Base-by-base conservation (phyloP, 1,140 invertebrate species). In the Papilio aristodemus region DNA sequence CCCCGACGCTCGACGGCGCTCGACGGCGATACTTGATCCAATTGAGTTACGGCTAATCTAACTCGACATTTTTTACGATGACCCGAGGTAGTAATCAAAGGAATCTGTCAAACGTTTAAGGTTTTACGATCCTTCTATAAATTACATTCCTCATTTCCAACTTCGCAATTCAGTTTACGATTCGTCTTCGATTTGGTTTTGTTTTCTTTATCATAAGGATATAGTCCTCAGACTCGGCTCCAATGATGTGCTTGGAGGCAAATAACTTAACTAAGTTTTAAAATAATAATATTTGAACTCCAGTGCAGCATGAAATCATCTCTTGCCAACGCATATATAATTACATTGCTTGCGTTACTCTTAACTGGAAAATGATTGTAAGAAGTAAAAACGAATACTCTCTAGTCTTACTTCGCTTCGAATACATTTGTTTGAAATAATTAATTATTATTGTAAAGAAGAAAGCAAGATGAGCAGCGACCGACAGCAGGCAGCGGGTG, bases 401-500 rank as follows among this genome's bases (percentile, higher is more conserved):
- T n/a, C n/a, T 4, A 39, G 38, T 13, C 38, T 39, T 13, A 13
- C 38, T 2, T 13, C 13, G 38, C 38, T 39, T n/a, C 38, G 11
- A 39, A 39, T 1, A 4, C 6, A 43, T 43, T 54, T 54, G 0
- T 25, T 54, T 54, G n/a, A 10, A 22, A 22, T 54, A 54, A 50
- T 50, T 50, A 50, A 50, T 50, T 22, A 22, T 43, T 8, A 50
- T 3, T 32, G 27, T 22, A 22, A 3, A 54, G 19, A 19, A 54
- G 46, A 22, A 54, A 17, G 41, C n/a, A 43, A 54, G 46, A 54
- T 54, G 46, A 25, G 17, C 46, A 22, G 46, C 19, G 43, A 46
- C 8, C 19, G 43, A 85, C n/a, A n/a, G 85, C 76, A 78, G 79
- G 79, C 79, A 86, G 74, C 74, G 71, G 67, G 85, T 75, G 13